Evolutionary conservation across 2,888 invertebrate species (phyloP).

Genomic region (Tholera decimalis): DNA sequence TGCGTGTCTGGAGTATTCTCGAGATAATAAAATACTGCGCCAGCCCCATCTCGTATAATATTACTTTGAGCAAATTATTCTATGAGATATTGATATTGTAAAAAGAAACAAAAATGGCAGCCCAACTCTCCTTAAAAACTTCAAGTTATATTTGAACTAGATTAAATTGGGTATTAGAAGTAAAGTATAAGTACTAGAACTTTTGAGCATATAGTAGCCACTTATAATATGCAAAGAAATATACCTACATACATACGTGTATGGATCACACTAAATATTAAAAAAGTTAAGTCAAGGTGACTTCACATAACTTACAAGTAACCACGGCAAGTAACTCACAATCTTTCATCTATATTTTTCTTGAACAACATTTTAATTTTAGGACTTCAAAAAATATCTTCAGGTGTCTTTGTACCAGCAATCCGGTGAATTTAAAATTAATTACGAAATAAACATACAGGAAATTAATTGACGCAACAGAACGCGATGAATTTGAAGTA

Average conservation of each 20-base stretch:
- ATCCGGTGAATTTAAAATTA: slow-evolving; percentile 20
- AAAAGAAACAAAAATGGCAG: slow-evolving; percentile 52
- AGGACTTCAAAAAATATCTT: not conserved
- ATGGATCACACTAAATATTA: too few species aligned
- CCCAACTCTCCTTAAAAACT: slow-evolving; percentile 18
- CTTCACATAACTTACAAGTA: too few species aligned
- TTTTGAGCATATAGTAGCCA: too few species aligned
- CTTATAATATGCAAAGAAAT: too few species aligned
- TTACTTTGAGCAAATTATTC: slow-evolving; percentile 55
- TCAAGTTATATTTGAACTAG: slow-evolving; percentile 29
- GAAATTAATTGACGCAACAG: slow-evolving; percentile 56
- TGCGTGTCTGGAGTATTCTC: slow-evolving; percentile 81
- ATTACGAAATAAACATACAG: slow-evolving; percentile 32
- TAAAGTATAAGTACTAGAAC: too few species aligned
- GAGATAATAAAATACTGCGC: slow-evolving; percentile 84
- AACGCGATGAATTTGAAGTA: slow-evolving; percentile 61
- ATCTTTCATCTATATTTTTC: too few species aligned
- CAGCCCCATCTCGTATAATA: slow-evolving; percentile 62
- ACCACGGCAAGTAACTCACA: too few species aligned
- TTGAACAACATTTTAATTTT: too few species aligned
- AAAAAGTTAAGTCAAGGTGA: too few species aligned
- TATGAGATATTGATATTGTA: slow-evolving; percentile 58
- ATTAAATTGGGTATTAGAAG: slow-evolving; percentile 28
- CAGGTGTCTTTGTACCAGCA: not conserved
- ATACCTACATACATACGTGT: too few species aligned